Conservation (phyloP, 2,113 vertebrate species). For the Macaca fascicularis region T2T-MFA8v1.1 NC_088380.1:657001-657500, state of each 20-base stretch:
- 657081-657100: not conserved
- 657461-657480: not conserved
- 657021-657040: too few species aligned
- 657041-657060: too few species aligned
- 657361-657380: conserved; percentile 3
- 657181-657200: not conserved
- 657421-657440: not conserved
- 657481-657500: not conserved
- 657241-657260: not conserved
- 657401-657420: conserved; percentile 4
- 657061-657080: not conserved
- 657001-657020: too few species aligned
- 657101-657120: not conserved
- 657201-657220: not conserved
- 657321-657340: conserved; percentile 10
- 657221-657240: not conserved
- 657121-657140: not conserved
- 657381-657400: not conserved
- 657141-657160: not conserved
- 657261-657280: not conserved
- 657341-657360: not conserved
- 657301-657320: not conserved
- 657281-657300: conserved; percentile 8
- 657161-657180: not conserved
- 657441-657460: not conserved